phyloP scores from a whole-genome alignment of 2,888 invertebrate genomes.

The Crioceris asparagi region DNA sequence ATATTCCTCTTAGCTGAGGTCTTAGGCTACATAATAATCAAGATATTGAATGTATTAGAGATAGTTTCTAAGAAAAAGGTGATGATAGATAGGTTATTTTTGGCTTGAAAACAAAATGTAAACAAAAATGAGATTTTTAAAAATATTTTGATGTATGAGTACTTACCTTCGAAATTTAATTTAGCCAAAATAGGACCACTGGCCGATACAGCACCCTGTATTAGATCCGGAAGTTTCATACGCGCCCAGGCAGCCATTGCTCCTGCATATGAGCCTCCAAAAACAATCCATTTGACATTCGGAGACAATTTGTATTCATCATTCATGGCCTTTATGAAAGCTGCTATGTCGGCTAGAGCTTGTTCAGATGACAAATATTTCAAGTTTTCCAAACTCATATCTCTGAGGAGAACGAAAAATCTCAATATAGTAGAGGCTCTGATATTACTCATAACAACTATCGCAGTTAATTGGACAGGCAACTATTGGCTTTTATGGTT shows the following conservation, averaged over 20 bases:
- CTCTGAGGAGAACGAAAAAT: conserved; percentile 47
- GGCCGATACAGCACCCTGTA: conserved; percentile 72
- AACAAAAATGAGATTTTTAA: no score
- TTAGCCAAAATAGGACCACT: conserved; percentile 82
- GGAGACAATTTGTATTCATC: conserved; percentile 44
- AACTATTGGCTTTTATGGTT: no score
- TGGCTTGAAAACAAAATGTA: no score
- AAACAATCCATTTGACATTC: conserved; percentile 69
- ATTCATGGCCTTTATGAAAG: conserved; percentile 65
- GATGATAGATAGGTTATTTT: no score
- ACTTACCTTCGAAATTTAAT: conserved; percentile 73
- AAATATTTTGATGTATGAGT: no score
- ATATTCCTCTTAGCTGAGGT: no score
- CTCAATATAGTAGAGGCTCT: no score
- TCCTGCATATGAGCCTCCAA: conserved; percentile 90
- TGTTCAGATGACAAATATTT: conserved; percentile 65
- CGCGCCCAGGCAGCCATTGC: conserved; percentile 83
- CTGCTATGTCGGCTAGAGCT: conserved; percentile 73
- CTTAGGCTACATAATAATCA: no score
- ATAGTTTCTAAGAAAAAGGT: no score
- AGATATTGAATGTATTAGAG: no score
- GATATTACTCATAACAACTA: no score
- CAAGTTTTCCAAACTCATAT: conserved; percentile 58
- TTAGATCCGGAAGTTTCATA: conserved; percentile 74
- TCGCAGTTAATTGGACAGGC: no score